Base-by-base conservation (phyloP, 2,113 vertebrate genomes). In the Actenoides hombroni region DNA sequence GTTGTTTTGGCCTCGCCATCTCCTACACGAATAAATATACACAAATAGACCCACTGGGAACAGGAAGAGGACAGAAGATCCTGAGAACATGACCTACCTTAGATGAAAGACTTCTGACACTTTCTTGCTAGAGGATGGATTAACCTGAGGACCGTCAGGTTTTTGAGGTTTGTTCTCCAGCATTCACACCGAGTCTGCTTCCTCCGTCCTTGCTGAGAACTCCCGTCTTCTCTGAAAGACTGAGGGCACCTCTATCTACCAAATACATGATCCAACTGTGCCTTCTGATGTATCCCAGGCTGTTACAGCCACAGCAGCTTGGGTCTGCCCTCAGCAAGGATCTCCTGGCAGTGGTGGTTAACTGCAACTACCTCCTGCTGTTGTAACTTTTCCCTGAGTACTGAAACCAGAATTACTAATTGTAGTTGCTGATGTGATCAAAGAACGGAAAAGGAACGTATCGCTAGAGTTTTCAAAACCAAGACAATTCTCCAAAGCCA, bases 311-410 rank as follows among this genome's bases (percentile, higher is more conserved):
- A 26, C 6, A 9, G 9, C 1, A 63, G 51, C 8, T 5, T 48
- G 51, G 35, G 33, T 35, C 26, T 74, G 68, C 31, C 33, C 40
- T 44, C 61, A 24, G 33, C 31, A 35, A 69, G 53, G 48, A 73
- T 35, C 71, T 83, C 37, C 28, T 16, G 29, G 48, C 77, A 56
- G 33, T 3, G 39, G 18, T 16, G n/a, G 42, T 39, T 23, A 78
- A 44, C 4, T 31, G 53, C 57, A 86, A 6, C 68, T 23, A 83
- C 64, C 48, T 65, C 61, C 65, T 54, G 59, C 35, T 11, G 44
- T 17, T 1, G 0, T 6, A 40, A 42, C 16, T 29, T 11, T 0
- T 29, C 13, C 54, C 73, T 24, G 3, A 79, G 25, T 23, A 31
- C 11, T 33, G 35, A 60, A 76, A 26, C 25, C 68, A 56, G 48